Evolutionary conservation across 2,113 vertebrate species (phyloP), one percentile per base, ranked within the genome.

Genomic region (Lepisosteus osseus): DNA sequence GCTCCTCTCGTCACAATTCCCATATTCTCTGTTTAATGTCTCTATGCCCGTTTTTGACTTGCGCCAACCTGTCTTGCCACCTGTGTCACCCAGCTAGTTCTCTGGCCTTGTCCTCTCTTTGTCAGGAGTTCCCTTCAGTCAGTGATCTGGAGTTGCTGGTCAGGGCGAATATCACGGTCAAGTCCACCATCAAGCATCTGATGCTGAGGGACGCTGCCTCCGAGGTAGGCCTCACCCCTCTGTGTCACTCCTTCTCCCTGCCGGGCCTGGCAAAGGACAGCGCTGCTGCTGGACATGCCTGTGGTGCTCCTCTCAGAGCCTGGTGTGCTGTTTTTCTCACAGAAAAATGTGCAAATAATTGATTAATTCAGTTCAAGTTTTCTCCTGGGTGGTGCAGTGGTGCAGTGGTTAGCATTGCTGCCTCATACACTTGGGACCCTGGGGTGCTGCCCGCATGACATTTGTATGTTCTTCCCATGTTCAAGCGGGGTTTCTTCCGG

Each of bases 121-220:
- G 8, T 51, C 79, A 95, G 96, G 96, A 98, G n/a, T 97, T 91
- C 70, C 74, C 92, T 7, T 55, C 91, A 0, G 93, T 92, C 64
- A 94, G 93, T 72, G 93, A 92, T 2, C 78, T 97, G 88, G 94
- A 96, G 83, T 87, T 98, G 74, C 79, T 95, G 3, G 87, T 97
- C 66, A 88, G 91, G 67, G 95, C 95, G 67, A 95, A 91, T 77
- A 93, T 97, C 86, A 95, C 94, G 0, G 91, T 98, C 42, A 95
- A 95, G 72, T 96, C 96, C 61, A 92, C 84, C 77, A 86, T 95
- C 79, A 93, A 90, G 81, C 95, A 96, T 69, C 78, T 97, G 74
- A 64, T 94, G 80, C 89, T 98, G 59, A 92, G 73, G 78, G 92
- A 96, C 0, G 86, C 92, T 9, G 84, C 91, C 13, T 86, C 90